Percentiles rank a stretch among this genome's conserved stretches.
phyloP scores from a whole-genome alignment of 2,797 vertebrate species.

The Potorous gilbertii region DNA sequence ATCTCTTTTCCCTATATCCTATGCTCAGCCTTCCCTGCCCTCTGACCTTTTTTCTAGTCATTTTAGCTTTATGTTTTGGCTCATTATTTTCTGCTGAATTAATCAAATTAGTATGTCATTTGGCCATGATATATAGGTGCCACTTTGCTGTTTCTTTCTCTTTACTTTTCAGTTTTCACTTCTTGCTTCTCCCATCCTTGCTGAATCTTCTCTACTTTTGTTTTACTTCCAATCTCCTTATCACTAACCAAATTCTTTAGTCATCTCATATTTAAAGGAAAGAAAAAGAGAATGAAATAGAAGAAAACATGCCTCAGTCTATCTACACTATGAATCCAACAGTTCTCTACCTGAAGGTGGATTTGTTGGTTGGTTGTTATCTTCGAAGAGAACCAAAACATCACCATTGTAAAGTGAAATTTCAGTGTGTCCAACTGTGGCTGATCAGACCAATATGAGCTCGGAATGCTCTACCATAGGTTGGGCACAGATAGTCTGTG shows the following conservation, averaged over 20 bases:
- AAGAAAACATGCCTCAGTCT: not conserved
- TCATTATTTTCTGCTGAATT: not conserved
- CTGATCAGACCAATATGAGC: too few species aligned
- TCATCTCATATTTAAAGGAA: not conserved
- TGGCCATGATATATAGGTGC: not conserved
- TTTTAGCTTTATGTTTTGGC: not conserved
- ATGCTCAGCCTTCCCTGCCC: not conserved
- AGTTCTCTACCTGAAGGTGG: not conserved
- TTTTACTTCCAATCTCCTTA: not conserved
- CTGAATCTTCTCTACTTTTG: not conserved
- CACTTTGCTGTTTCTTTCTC: not conserved
- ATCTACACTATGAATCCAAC: not conserved
- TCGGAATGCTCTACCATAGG: too few species aligned
- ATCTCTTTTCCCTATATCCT: not conserved
- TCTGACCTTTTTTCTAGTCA: not conserved
- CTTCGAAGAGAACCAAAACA: too few species aligned
- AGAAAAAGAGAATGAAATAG: not conserved
- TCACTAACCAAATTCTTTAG: not conserved
- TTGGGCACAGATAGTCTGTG: too few species aligned
- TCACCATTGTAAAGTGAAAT: too few species aligned
- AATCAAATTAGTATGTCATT: not conserved
- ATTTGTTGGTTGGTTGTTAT: too few species aligned
- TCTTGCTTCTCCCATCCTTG: not conserved
- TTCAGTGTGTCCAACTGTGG: too few species aligned
- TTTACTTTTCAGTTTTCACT: not conserved